Conservation (phyloP, 30 jellyfish, hydroid and myxozoan species). For the Rhopilema esculentum region DNA sequence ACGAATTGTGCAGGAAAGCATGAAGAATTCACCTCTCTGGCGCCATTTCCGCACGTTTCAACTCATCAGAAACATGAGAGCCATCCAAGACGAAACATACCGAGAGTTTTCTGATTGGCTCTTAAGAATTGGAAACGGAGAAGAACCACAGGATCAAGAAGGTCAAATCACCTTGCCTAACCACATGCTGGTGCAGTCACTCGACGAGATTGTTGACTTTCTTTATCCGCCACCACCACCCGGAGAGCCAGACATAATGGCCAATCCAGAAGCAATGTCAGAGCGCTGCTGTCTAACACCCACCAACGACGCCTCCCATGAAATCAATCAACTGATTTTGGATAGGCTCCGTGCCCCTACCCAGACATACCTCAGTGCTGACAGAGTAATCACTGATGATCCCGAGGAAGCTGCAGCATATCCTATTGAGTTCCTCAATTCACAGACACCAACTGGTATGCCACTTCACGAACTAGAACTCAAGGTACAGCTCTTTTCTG, state of each 20-base stretch:
- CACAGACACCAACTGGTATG: no score
- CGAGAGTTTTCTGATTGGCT: conserved; percentile 56
- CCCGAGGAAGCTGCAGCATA: no score
- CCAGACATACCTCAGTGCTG: conserved; percentile 38
- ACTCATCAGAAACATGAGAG: conserved; percentile 51
- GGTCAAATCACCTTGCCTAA: conserved; percentile 51
- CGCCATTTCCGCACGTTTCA: conserved; percentile 45
- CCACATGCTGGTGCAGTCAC: conserved; percentile 3
- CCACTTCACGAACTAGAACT: no score
- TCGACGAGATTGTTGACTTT: conserved; percentile 5
- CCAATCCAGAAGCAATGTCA: conserved; percentile 34
- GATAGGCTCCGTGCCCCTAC: not conserved
- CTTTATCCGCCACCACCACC: conserved; percentile 48
- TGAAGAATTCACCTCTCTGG: conserved; percentile 56
- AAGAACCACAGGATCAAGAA: conserved; percentile 26
- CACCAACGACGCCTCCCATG: conserved; percentile 12
- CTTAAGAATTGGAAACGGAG: conserved; percentile 43
- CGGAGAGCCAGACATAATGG: conserved; percentile 19
- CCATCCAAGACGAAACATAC: conserved; percentile 28
- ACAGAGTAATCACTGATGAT: conserved; percentile 14
- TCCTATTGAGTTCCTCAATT: no score
- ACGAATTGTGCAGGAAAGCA: conserved; percentile 26
- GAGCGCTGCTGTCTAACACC: conserved; percentile 65
- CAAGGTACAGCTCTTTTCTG: no score
- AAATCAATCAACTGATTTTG: conserved; percentile 31